Base-by-base conservation (phyloP, 2,797 vertebrate species). In the Chelidonichthys spinosus region DNA sequence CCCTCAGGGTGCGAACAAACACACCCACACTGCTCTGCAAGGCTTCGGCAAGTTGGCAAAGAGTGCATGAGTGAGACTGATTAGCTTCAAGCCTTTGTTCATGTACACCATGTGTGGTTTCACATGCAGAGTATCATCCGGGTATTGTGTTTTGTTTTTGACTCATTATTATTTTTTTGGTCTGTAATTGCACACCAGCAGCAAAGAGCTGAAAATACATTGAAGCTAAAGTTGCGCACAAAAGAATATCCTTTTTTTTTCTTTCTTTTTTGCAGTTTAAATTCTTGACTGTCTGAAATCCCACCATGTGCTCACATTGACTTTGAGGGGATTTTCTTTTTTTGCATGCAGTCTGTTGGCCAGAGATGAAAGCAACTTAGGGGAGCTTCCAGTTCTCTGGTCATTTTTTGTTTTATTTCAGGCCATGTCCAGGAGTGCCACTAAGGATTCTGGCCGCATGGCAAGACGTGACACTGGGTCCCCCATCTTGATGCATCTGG, bases 1-100 rank as follows among this genome's bases (percentile, higher is more conserved):
- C 74, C 81, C 72, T 69, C 0, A 54, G 82, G 83, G 71, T 63
- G 18, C 11, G 7, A 69, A 76, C 70, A 83, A 85, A 85, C 81
- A 78, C 78, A 18, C 81, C 80, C 83, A 85, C 85, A 61, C 76
- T 70, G 67, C 65, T 81, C 55, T 64, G 74, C 46, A 4, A 59
- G 65, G 54, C 52, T 55, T 7, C 58, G 39, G 56, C 35, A 69
- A 52, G 55, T 66, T 61, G 61, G 70, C 78, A 65, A 33, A 18
- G 49, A 76, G 58, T 4, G 11, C 42, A 44, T 18, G 42, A 71
- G 39, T 49, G 53, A 71, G 43, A 37, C 73, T 63, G 63, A 78
- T 84, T 76, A 64, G 77, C 58, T 72, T 42, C n/a, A 64, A 74
- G 54, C 67, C 65, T n/a, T 18, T 71, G 39, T 69, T 90, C 0